phyloP scores from a whole-genome alignment of 2,888 invertebrate species.

The Nomada ruficornis region DNA sequence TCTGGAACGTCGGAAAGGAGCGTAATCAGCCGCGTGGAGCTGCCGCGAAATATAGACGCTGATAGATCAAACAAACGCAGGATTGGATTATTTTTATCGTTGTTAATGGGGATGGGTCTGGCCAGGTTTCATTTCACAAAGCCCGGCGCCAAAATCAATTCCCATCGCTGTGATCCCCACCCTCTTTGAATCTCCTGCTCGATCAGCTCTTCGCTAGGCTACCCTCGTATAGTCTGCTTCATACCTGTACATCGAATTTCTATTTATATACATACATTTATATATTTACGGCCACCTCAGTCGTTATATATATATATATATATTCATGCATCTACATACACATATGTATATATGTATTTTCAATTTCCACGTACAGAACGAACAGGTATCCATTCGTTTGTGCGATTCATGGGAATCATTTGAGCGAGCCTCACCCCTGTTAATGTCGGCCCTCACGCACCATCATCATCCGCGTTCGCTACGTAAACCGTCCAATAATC shows the following conservation, averaged over 20 bases:
- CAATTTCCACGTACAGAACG: conserved; percentile 19
- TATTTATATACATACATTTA: conserved; percentile 42
- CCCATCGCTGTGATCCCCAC: conserved; percentile 72
- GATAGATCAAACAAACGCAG: conserved; percentile 83
- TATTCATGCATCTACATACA: conserved; percentile 8
- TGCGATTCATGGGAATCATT: conserved; percentile 63
- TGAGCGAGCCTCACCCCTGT: conserved; percentile 54
- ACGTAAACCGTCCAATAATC: conserved; percentile 56
- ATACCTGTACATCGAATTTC: conserved; percentile 39
- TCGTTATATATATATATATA: conserved; percentile 7
- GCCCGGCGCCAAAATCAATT: conserved; percentile 82
- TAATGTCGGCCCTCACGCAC: conserved; percentile 58
- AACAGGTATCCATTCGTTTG: conserved; percentile 59
- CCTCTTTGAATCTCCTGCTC: conserved; percentile 60
- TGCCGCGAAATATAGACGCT: conserved; percentile 72
- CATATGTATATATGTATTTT: conserved; percentile 26
- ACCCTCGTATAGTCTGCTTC: conserved; percentile 32
- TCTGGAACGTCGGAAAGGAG: conserved; percentile 50
- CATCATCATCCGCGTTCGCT: conserved; percentile 40
- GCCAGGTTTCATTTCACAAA: conserved; percentile 82
- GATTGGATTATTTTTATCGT: conserved; percentile 83
- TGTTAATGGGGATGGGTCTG: conserved; percentile 80
- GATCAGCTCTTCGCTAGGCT: conserved; percentile 59
- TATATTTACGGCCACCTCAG: neutral
- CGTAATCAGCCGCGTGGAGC: conserved; percentile 67